These are phyloP conservation scores for Thymelicus sylvestris DNA, from an alignment of 2,888 invertebrate genomes.

Conservation along the genomic window DNA sequence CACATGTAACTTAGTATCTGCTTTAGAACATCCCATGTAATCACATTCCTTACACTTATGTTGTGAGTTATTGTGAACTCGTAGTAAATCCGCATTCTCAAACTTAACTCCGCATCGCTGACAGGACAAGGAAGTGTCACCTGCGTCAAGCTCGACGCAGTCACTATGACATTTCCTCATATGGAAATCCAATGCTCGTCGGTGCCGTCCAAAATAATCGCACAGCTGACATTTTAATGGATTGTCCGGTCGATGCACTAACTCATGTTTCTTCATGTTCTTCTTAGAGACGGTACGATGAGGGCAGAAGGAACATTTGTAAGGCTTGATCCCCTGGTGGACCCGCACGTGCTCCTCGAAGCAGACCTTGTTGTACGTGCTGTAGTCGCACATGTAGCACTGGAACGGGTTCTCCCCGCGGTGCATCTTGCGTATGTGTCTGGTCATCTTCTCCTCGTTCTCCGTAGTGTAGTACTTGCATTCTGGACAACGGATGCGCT, in stretches of 20 bases:
- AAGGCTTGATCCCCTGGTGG: slow-evolving; percentile 74
- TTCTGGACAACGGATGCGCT: slow-evolving; percentile 49
- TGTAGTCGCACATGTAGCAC: slow-evolving; percentile 72
- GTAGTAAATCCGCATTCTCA: slow-evolving; percentile 37
- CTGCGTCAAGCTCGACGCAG: background rate
- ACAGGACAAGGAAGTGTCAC: slow-evolving; percentile 35
- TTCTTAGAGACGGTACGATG: slow-evolving; percentile 71
- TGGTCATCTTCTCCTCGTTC: slow-evolving; percentile 58
- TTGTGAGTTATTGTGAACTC: slow-evolving; percentile 29
- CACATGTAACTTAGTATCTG: slow-evolving; percentile 44
- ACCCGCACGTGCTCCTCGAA: slow-evolving; percentile 69
- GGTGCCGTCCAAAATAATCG: slow-evolving; percentile 59
- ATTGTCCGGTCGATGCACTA: slow-evolving; percentile 63
- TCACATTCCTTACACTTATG: slow-evolving; percentile 49
- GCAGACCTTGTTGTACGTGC: slow-evolving; percentile 64
- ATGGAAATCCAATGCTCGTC: slow-evolving; percentile 52
- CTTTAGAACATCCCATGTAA: slow-evolving; percentile 41
- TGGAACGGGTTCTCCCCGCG: slow-evolving; percentile 68
- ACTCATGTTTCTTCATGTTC: slow-evolving; percentile 69
- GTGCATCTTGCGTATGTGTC: slow-evolving; percentile 63
- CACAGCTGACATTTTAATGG: slow-evolving; percentile 61
- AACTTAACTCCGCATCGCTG: slow-evolving; percentile 35
- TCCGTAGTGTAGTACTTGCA: slow-evolving; percentile 55
- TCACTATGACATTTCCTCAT: slow-evolving; percentile 40
- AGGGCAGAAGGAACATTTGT: slow-evolving; percentile 64